These are phyloP conservation scores for Lepidurus couesii DNA, from an alignment of 1,140 invertebrate species.

Conservation along the genomic window DNA sequence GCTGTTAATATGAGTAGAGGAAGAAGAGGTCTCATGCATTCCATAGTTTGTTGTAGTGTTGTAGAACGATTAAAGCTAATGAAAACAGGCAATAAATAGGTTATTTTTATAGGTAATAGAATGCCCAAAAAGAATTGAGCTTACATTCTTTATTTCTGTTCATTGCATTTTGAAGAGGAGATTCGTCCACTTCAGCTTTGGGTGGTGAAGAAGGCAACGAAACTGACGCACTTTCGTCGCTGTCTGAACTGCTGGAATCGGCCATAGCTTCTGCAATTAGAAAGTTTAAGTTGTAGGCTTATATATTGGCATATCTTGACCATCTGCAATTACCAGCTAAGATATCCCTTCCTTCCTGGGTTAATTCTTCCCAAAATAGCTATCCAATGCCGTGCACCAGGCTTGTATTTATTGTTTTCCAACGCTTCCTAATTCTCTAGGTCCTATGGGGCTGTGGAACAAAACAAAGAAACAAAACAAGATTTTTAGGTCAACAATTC, in stretches of 20 bases:
- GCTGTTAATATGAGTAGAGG: too few species aligned
- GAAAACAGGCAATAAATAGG: not conserved
- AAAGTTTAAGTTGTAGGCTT: constrained; percentile 1
- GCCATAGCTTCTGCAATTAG: constrained; percentile 26
- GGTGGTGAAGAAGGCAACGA: constrained; percentile 58
- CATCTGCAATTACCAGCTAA: constrained; percentile 31
- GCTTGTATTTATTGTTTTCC: not conserved
- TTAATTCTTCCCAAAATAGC: not conserved
- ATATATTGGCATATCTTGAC: not conserved
- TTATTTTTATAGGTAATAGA: not conserved
- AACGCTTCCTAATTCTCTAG: not conserved
- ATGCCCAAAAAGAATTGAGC: constrained; percentile 43
- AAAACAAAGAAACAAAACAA: not conserved
- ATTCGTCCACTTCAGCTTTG: constrained; percentile 86
- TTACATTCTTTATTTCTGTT: constrained; percentile 98
- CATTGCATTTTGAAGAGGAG: constrained; percentile 83
- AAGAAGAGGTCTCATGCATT: too few species aligned
- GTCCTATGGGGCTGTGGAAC: not conserved
- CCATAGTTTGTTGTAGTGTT: too few species aligned
- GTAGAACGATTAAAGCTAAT: not conserved
- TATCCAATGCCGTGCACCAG: not conserved
- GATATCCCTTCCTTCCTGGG: constrained; percentile 28
- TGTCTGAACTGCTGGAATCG: constrained; percentile 23
- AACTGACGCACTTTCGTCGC: not conserved
- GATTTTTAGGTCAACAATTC: not conserved